Evolutionary conservation across 2,113 vertebrate species (phyloP), one percentile per base, ranked within the genome.

Genomic region (Petrocephalus zakoni): DNA sequence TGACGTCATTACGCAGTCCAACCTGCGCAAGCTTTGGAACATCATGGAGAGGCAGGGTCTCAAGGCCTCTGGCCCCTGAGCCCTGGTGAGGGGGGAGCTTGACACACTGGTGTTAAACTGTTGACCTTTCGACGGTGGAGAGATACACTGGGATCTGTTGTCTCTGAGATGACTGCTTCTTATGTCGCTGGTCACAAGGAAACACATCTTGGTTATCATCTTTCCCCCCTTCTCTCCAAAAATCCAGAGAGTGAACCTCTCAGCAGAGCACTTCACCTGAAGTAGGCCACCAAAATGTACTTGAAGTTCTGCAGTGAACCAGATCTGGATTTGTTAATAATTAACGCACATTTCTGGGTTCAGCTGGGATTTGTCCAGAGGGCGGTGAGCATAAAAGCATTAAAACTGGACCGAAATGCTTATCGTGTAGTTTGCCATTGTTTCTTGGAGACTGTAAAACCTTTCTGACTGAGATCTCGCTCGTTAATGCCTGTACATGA

Each of bases 21-120:
- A 99, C 92, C 95, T 99, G 90, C 98, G 98, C 85, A 99, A 99
- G 93, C 94, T 99, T 87, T 98, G 98, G 98, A 99, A 99, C 94
- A 99, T 99, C 94, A 99, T 99, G 98, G 98, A 99, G 93, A 99
- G 99, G 90, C 98, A 99, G 96, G 98, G 98, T 92, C 93, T 99
- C 93, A 97, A 95, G 95, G 98, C 97, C 88, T 96, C 91, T 1
- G 96, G 96, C 93, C 97, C 96, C 10, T 87, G 46, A 52, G 21
- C 86, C 56, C 10, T 6, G 5, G 29, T 68, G 61, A 68, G 9
- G 15, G 42, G 22, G 21, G n/a, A 84, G 47, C 8, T 11, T 46
- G 21, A 47, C 56, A 64, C 11, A 21, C 2, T 37, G 42, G 34
- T 1, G 34, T 19, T 78, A 78, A 78, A 78, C 29, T 37, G 7